A percentile compares a stretch with the other conserved stretches of the same genome.
phyloP scores from a whole-genome alignment of 2,797 vertebrate species.

The Remorina albescens region DNA sequence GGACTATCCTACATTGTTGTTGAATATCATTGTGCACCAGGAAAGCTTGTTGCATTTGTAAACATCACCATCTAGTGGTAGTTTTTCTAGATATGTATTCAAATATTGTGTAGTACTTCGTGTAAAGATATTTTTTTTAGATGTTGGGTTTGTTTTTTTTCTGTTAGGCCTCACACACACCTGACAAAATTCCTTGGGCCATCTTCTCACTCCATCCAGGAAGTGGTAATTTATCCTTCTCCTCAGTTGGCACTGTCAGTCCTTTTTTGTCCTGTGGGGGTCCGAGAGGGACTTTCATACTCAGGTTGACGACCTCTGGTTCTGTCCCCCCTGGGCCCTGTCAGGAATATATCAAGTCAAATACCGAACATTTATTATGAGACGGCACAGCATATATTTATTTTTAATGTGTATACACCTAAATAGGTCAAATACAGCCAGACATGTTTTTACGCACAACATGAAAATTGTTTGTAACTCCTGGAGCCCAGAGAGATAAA shows the following conservation, averaged over 20 bases:
- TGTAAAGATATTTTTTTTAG: neutral
- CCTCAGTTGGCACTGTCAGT: constrained; percentile 40
- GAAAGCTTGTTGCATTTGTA: neutral
- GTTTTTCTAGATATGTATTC: neutral
- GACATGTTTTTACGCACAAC: constrained; percentile 29
- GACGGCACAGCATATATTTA: neutral
- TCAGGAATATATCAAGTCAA: constrained; percentile 21
- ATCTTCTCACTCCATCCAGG: constrained; percentile 97
- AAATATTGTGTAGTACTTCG: neutral
- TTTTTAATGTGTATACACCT: neutral
- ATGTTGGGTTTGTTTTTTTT: too few relatives aligned
- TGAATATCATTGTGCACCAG: neutral
- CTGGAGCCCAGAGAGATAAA: neutral
- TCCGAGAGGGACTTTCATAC: constrained; percentile 85
- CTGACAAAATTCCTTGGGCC: constrained; percentile 92
- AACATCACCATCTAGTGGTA: constrained; percentile 63
- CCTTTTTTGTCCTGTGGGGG: constrained; percentile 36
- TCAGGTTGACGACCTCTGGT: constrained; percentile 83
- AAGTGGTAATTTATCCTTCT: constrained; percentile 75
- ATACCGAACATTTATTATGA: neutral
- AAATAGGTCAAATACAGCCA: neutral
- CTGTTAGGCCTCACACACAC: constrained; percentile 61
- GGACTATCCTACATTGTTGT: neutral
- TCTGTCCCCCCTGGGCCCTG: constrained; percentile 84
- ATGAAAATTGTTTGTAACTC: neutral